Evolutionary conservation across 2,797 vertebrate genomes (phyloP).

Genomic region (Tokudaia muenninki): DNA sequence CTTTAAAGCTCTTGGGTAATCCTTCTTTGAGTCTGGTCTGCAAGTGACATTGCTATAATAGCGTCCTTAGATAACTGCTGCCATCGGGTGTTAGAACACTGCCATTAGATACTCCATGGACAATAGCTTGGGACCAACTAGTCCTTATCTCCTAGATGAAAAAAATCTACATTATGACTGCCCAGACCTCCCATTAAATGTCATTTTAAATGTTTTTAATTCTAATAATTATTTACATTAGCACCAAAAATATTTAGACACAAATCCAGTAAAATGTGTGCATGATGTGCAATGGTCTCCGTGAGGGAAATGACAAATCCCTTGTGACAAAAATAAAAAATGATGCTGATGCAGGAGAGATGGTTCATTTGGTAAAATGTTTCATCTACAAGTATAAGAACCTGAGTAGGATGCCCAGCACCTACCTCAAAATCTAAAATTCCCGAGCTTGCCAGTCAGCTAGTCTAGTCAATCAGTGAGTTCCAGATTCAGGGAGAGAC

Average conservation of each 20-base stretch:
- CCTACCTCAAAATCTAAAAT: not conserved
- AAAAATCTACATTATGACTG: constrained; percentile 14
- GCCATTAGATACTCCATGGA: not conserved
- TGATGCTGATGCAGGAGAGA: not conserved
- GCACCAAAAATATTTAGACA: not conserved
- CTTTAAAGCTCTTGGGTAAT: not conserved
- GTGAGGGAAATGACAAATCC: constrained; percentile 9
- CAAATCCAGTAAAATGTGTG: not conserved
- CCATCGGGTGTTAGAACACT: not conserved
- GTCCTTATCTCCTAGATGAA: constrained; percentile 20
- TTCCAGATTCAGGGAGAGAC: not conserved
- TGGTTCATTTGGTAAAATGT: not conserved
- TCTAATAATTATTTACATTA: constrained; percentile 18
- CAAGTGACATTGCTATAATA: not conserved
- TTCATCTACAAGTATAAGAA: not conserved
- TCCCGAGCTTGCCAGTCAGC: not conserved
- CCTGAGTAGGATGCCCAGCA: not conserved
- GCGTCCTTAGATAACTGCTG: not conserved
- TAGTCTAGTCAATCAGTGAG: not conserved
- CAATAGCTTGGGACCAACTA: not conserved
- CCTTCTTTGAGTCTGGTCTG: constrained; percentile 11
- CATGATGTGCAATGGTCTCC: not conserved
- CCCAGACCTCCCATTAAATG: not conserved
- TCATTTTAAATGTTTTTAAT: not conserved
- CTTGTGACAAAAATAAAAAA: not conserved